Evolutionary conservation across 2,888 invertebrate species (phyloP).

Genomic region (Drosophila multiciliata): DNA sequence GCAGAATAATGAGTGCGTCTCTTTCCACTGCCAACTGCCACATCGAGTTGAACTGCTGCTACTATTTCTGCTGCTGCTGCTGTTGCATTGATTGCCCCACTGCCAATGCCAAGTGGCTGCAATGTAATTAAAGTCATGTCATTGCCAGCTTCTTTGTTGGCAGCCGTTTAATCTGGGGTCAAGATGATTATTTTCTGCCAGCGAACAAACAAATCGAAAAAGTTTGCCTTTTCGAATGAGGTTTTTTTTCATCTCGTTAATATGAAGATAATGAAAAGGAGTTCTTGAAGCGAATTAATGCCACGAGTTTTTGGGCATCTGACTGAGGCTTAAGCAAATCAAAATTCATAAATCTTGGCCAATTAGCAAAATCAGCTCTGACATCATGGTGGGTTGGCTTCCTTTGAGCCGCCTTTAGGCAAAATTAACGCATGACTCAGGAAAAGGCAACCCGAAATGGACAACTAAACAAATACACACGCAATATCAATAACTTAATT

Average conservation of each 20-base stretch:
- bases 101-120: constrained; percentile 56
- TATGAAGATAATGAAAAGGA: constrained; percentile 61
- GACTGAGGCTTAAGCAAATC: constrained; percentile 71
- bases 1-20: constrained; percentile 58
- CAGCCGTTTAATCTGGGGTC: constrained; percentile 35
- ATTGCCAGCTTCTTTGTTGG: constrained; percentile 60
- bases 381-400: constrained; percentile 40
- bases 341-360: constrained; percentile 73
- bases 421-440: constrained; percentile 33
- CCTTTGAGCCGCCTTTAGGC: neutral
- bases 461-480: constrained; percentile 50
- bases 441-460: constrained; percentile 4
- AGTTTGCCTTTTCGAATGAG: constrained; percentile 36
- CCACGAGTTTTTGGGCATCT: constrained; percentile 40
- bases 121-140: constrained; percentile 78
- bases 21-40: constrained; percentile 45
- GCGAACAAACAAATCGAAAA: constrained; percentile 55
- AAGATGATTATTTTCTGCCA: constrained; percentile 15
- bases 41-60: constrained; percentile 24
- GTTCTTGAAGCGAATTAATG: constrained; percentile 27
- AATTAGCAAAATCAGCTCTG: constrained; percentile 57
- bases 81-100: constrained; percentile 44
- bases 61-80: constrained; percentile 34
- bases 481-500: constrained; percentile 82
- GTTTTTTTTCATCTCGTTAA: constrained; percentile 11